phyloP scores from a whole-genome alignment of 2,797 vertebrate genomes.

The Acipenser ruthenus region DNA sequence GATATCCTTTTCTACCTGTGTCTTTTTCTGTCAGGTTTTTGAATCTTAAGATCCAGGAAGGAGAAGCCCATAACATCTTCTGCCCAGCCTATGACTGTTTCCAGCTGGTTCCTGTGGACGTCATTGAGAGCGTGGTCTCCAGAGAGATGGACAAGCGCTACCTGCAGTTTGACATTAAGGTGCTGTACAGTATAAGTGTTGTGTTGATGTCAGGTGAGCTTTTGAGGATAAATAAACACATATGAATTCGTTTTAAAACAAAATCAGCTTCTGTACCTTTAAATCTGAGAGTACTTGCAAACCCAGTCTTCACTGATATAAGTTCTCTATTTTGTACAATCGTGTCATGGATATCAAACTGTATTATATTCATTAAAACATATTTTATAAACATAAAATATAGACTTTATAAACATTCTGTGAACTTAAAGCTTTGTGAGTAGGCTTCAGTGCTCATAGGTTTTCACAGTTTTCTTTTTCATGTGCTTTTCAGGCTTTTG shows the following conservation, averaged over 20 bases:
- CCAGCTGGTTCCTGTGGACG: constrained; percentile 94
- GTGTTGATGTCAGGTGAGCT: not conserved
- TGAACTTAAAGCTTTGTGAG: not conserved
- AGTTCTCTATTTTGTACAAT: not conserved
- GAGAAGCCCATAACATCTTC: constrained; percentile 98
- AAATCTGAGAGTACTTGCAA: not conserved
- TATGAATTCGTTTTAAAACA: not conserved
- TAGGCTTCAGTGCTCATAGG: not conserved
- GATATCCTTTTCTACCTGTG: not conserved
- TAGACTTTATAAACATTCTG: no score
- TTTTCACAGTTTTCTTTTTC: constrained; percentile 18
- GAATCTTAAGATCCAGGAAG: constrained; percentile 97
- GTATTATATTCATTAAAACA: no score
- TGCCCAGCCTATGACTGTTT: constrained; percentile 96
- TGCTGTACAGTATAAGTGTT: constrained; percentile 29
- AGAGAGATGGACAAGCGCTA: constrained; percentile 97
- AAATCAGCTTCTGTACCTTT: not conserved
- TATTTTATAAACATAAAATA: no score
- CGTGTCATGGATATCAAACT: no score
- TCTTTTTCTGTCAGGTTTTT: constrained; percentile 71
- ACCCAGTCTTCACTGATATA: not conserved
- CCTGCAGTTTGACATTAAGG: constrained; percentile 98
- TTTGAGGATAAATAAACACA: not conserved
- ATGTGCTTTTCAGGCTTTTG: constrained; percentile 74
- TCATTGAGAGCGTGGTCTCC: constrained; percentile 96